A percentile compares a stretch with the other conserved stretches of the same genome.
Evolutionary conservation across 1,140 invertebrate species (phyloP).

Genomic region (Cyrtorhinus lividipennis): DNA sequence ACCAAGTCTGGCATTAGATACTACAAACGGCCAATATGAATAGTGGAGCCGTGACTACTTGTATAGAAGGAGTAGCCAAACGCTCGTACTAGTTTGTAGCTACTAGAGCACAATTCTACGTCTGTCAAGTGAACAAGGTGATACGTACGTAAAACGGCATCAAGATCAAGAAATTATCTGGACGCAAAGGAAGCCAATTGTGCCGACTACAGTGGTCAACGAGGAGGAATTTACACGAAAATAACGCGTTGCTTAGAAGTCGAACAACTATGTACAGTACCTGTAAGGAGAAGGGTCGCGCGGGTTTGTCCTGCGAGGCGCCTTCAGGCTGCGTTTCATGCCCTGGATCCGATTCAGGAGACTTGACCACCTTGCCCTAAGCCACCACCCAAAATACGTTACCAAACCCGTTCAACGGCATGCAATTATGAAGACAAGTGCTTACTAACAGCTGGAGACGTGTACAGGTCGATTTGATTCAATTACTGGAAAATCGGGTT

Average conservation of each 20-base stretch:
- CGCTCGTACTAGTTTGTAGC: too few relatives aligned
- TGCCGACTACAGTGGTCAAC: too few relatives aligned
- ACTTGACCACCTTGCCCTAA: conserved; percentile 43
- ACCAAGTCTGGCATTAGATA: too few relatives aligned
- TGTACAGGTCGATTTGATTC: background rate
- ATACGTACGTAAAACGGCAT: too few relatives aligned
- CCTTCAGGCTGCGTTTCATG: conserved; percentile 23
- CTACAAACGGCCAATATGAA: too few relatives aligned
- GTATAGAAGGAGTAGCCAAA: too few relatives aligned
- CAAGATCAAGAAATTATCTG: too few relatives aligned
- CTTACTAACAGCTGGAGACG: background rate
- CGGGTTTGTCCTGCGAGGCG: conserved; percentile 33
- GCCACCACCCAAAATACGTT: conserved; percentile 29
- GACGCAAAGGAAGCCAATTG: too few relatives aligned
- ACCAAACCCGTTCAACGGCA: background rate
- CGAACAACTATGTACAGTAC: conserved; percentile 29
- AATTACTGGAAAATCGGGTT: background rate
- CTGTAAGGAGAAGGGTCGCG: conserved; percentile 48
- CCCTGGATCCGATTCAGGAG: conserved; percentile 33
- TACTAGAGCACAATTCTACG: too few relatives aligned
- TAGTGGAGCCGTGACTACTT: too few relatives aligned
- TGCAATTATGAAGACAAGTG: background rate
- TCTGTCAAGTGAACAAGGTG: too few relatives aligned
- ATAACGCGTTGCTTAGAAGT: conserved; percentile 1
- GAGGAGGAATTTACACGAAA: background rate